Evolutionary conservation across 1,140 invertebrate genomes (phyloP), one percentile per base, ranked within the genome.

Genomic region (Marisa cornuarietis): DNA sequence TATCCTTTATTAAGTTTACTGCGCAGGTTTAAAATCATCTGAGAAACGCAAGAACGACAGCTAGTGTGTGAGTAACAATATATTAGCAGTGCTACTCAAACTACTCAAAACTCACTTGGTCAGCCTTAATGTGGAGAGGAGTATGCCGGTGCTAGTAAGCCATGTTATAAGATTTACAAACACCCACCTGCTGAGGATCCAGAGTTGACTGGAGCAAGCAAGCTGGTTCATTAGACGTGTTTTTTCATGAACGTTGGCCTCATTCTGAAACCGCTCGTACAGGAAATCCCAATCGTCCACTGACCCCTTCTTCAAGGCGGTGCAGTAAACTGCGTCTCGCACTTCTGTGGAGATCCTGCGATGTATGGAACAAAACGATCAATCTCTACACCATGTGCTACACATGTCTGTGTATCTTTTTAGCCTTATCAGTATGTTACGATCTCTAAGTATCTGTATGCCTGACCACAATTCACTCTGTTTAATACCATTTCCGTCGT

Each of bases 181-280:
- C 22, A n/a, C 65, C 22, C 13, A 68, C 65, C 65, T 68, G 65
- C 65, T 68, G 11, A 68, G 65, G 26, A 68, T 68, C 65, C 65
- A 68, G 13, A 24, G 65, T 10, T 68, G 13, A n/a, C 22, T 68
- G 65, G n/a, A 16, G 22, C 65, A 68, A 13, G 65, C 13, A 1
- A 68, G 65, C 26, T 31, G 22, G 65, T 68, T 24, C 65, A 68
- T 68, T 22, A 24, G 65, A 13, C 65, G 22, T 4, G 1, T 68
- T 22, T 68, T 68, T 22, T 68, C 65, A n/a, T 68, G 22, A n/a
- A 68, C 65, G 9, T 68, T 68, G 26, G 65, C 65, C 65, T 68
- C 65, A 13, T 6, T 13, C 65, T 68, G 65, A 13, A 68, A 68
- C 4, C 26, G 13, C 1, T 68, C 65, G 11, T 68, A 68, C 65